Conservation (phyloP, 2,888 invertebrate species). For the Aphidoletes aphidimyza region DNA sequence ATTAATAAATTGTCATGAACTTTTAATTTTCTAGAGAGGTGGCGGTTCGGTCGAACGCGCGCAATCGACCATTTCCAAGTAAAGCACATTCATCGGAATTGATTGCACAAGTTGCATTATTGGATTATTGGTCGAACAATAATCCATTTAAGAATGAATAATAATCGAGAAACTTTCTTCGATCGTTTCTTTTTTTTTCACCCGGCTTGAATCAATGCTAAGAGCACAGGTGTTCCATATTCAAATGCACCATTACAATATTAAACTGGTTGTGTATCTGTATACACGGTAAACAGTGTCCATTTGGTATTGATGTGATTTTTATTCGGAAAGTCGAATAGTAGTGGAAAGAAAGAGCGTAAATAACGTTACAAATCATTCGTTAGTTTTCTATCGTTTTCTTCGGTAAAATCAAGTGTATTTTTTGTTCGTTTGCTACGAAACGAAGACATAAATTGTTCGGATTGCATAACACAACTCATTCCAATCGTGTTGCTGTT, state of each 20-base stretch:
- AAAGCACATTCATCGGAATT: neutral
- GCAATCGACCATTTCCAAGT: no score
- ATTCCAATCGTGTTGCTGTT: neutral
- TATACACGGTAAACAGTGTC: neutral
- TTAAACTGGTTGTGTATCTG: no score
- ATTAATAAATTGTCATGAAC: neutral
- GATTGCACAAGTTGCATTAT: constrained; percentile 37
- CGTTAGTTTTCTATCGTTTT: neutral
- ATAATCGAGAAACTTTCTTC: neutral
- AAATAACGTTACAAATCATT: constrained; percentile 32
- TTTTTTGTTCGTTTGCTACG: neutral
- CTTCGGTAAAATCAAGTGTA: neutral
- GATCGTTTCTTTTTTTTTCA: no score
- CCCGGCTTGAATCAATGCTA: neutral
- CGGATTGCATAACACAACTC: constrained; percentile 2
- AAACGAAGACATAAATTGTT: constrained; percentile 45
- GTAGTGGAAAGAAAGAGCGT: neutral
- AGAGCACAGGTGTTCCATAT: constrained; percentile 5
- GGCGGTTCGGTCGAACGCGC: no score
- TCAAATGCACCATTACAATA: no score
- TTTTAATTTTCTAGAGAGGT: neutral
- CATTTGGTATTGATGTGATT: neutral
- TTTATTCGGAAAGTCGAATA: neutral
- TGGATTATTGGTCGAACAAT: neutral
- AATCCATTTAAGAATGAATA: constrained; percentile 29